phyloP scores from a whole-genome alignment of 2,113 vertebrate species.

The Amphiprion ocellaris region DNA sequence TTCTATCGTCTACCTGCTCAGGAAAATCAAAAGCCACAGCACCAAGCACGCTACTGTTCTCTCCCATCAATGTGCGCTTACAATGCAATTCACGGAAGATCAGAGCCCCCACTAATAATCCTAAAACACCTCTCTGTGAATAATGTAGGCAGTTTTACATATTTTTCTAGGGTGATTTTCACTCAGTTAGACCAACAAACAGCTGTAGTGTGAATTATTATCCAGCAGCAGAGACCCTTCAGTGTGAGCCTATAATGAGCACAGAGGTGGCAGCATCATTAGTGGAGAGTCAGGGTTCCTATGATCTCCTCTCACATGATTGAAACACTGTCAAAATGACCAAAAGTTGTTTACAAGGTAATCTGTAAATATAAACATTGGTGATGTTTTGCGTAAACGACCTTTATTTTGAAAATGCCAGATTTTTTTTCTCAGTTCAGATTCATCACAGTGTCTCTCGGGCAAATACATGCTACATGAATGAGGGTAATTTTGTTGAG shows the following conservation, averaged over 20 bases:
- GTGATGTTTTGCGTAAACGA: not conserved
- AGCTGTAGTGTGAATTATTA: not conserved
- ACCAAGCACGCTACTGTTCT: not conserved
- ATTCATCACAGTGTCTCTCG: not conserved
- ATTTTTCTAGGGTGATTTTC: slow-evolving; percentile 16
- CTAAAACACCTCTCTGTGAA: not conserved
- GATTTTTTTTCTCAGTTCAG: too few species aligned
- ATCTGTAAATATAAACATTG: not conserved
- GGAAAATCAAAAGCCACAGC: slow-evolving; percentile 8
- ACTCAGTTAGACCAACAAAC: slow-evolving; percentile 7
- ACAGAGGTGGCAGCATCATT: slow-evolving; percentile 4
- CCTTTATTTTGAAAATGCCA: not conserved
- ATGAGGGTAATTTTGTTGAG: too few species aligned
- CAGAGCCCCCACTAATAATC: slow-evolving; percentile 1
- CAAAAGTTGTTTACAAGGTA: too few species aligned
- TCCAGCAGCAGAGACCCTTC: not conserved
- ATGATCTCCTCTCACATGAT: not conserved
- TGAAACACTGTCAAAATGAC: not conserved
- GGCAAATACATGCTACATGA: not conserved
- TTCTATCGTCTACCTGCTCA: not conserved
- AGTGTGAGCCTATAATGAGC: not conserved
- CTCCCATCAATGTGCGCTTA: not conserved
- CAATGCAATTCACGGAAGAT: not conserved
- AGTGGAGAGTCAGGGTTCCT: not conserved
- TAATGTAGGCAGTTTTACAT: not conserved